phyloP scores from a whole-genome alignment of 2,888 invertebrate genomes.

The Synergus laeviventris region DNA sequence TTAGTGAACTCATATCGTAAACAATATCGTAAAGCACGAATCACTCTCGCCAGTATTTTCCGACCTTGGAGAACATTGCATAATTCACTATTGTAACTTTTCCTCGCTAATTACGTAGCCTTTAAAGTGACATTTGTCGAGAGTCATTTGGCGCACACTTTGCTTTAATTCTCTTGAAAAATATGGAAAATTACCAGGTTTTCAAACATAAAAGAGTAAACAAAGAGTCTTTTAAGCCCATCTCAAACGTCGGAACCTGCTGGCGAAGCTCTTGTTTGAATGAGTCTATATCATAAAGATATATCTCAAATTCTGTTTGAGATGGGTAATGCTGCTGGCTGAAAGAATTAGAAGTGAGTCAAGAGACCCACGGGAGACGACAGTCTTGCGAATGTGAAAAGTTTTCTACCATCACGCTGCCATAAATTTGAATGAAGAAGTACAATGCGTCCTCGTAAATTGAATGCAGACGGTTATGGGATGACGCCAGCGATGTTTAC shows the following conservation, averaged over 20 bases:
- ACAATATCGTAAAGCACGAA: background rate
- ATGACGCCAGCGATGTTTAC: slow-evolving; percentile 24
- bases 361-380: background rate
- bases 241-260: background rate
- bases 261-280: slow-evolving; percentile 1
- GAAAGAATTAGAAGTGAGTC: background rate
- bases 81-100: background rate
- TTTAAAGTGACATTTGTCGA: background rate
- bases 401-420: background rate
- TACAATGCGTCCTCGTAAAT: slow-evolving; percentile 29
- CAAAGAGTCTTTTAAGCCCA: background rate
- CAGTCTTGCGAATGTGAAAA: background rate
- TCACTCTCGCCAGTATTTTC: background rate
- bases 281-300: background rate
- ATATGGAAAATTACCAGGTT: slow-evolving; percentile 2
- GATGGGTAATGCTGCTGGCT: background rate
- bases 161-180: background rate
- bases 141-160: background rate
- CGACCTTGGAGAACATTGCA: background rate
- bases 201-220: slow-evolving; percentile 6
- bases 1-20: background rate
- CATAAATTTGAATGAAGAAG: slow-evolving; percentile 17
- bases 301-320: background rate
- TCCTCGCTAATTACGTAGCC: background rate
- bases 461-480: slow-evolving; percentile 10